Percentiles rank a stretch among this genome's conserved stretches.
Conservation (phyloP, 2,113 vertebrate genomes). For the Prunella himalayana region DNA sequence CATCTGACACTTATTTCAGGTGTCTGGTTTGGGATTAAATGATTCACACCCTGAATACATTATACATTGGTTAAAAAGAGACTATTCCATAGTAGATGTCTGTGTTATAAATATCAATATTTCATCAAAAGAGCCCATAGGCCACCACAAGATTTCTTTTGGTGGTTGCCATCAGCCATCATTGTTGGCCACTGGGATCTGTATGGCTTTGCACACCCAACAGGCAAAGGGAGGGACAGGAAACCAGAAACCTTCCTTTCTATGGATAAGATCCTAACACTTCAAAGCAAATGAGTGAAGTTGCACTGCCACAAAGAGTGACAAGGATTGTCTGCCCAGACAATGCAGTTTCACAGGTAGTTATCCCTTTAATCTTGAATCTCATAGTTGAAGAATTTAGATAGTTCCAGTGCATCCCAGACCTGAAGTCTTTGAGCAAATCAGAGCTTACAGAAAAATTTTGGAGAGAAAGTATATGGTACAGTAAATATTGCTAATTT, state of each 20-base stretch:
- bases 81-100: background rate
- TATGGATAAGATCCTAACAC: background rate
- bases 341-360: background rate
- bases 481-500: background rate
- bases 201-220: background rate
- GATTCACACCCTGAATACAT: background rate
- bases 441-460: background rate
- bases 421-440: background rate
- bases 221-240: background rate
- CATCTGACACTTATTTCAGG: background rate
- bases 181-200: background rate
- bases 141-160: background rate
- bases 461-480: background rate
- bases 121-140: background rate
- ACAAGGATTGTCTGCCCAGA: background rate
- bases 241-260: background rate
- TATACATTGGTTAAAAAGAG: background rate
- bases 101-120: background rate
- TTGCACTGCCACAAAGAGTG: background rate
- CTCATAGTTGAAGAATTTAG: background rate
- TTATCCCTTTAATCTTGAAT: background rate
- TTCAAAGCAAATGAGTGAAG: background rate
- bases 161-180: background rate
- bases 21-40: background rate
- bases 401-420: background rate